Base-by-base conservation (phyloP, 2,113 vertebrate species). In the Panthera tigris region DNA sequence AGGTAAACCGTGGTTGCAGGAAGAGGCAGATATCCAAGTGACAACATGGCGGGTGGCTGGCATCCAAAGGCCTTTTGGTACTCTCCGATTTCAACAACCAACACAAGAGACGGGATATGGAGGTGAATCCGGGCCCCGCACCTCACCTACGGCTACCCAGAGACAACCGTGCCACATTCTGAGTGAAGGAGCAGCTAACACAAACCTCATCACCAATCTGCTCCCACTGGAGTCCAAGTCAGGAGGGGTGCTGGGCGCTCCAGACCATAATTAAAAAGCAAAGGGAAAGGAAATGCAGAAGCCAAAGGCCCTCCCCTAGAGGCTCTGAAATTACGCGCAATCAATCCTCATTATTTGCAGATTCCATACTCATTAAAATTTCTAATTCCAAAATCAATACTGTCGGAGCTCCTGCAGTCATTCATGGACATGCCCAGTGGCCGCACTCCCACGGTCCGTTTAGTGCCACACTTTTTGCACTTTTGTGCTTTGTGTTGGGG, bases 371-470 rank as follows among this genome's bases (percentile, higher is more conserved):
- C 41, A 12, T 23, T 69, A 18, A 61, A 41, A 69, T 55, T 10
- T 10, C 3, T 11, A 45, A 45, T n/a, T 41, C 78, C 68, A 52
- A 48, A 87, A 39, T 39, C 79, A 83, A 71, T 0, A 36, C 39
- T 1, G 1, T 0, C 4, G 1, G 69, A 0, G 11, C 39, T 12
- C 74, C 68, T 16, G 7, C 39, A 25, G 29, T 83, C 88, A 29
- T 4, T 23, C 11, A 6, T 7, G 5, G n/a, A 65, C 29, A 41
- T 1, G 16, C 9, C 0, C 3, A 27, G 29, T 7, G 10, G 48
- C 23, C 48, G 36, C n/a, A 21, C 14, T 57, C 25, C 7, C 36
- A 1, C 3, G 4, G 36, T 39, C 78, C 31, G n/a, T 1, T 71
- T 5, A 25, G 31, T 18, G 52, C 79, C 95, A 19, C 0, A 0